These are phyloP conservation scores for Microhierax caerulescens DNA, from an alignment of 2,797 vertebrate genomes.

Conservation along the genomic window DNA sequence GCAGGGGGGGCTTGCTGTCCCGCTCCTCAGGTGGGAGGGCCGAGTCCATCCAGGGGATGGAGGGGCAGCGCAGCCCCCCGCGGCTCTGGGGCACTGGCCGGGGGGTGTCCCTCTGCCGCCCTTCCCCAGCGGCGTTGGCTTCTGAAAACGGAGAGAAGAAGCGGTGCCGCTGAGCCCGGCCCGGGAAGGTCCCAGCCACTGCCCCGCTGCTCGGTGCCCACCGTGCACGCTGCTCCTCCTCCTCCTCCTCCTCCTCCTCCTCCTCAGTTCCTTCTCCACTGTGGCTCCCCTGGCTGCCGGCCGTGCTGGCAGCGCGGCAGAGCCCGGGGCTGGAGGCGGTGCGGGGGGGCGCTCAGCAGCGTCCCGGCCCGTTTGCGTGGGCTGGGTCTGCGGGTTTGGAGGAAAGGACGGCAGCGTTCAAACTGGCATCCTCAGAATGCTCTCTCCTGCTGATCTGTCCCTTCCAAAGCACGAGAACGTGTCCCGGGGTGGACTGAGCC, in stretches of 20 bases:
- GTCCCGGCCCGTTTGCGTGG: background rate
- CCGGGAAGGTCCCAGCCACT: background rate
- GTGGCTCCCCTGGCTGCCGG: background rate
- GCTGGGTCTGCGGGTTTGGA: background rate
- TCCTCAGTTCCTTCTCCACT: background rate
- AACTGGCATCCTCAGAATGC: background rate
- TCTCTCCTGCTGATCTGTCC: background rate
- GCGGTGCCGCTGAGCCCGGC: background rate
- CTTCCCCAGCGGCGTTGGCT: background rate
- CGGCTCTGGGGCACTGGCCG: background rate
- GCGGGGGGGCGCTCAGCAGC: background rate
- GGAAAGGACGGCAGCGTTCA: background rate
- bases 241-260: fast-evolving
- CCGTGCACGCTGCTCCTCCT: fast-evolving
- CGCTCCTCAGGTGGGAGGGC: background rate
- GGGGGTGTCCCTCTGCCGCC: background rate
- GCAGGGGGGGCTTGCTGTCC: background rate
- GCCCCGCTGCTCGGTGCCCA: background rate
- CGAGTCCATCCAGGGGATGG: background rate
- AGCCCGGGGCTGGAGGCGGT: fast-evolving
- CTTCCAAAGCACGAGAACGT: background rate
- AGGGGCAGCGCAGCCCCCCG: background rate
- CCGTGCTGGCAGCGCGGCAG: background rate
- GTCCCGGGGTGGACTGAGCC: background rate
- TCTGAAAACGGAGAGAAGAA: background rate